A percentile compares a stretch with the other conserved stretches of the same genome.
phyloP scores from a whole-genome alignment of 2,797 vertebrate genomes.

The Melanotaenia nigrans region DNA sequence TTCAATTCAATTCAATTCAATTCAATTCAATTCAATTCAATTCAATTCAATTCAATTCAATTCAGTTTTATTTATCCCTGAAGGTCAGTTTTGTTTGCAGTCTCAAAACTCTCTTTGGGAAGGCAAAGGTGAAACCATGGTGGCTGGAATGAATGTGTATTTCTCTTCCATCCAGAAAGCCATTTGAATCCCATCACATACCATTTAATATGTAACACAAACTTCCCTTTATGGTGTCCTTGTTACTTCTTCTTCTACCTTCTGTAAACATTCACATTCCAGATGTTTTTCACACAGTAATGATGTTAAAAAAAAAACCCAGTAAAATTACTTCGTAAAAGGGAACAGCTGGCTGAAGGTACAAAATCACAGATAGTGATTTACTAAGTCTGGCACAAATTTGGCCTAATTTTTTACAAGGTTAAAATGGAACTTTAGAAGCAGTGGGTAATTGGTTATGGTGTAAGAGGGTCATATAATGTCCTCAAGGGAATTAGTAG shows the following conservation, averaged over 20 bases:
- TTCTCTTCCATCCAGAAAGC: background rate
- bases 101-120: background rate
- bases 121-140: background rate
- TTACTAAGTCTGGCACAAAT: conserved; percentile 33
- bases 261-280: background rate
- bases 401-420: conserved; percentile 54
- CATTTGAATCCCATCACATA: background rate
- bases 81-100: no score
- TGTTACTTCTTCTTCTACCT: background rate
- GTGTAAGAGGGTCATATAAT: conserved; percentile 40
- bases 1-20: no score
- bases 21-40: no score
- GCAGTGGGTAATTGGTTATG: conserved; percentile 44
- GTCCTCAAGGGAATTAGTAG: conserved; percentile 37
- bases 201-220: no score
- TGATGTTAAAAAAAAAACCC: background rate
- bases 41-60: no score
- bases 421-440: conserved; percentile 54
- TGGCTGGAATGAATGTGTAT: background rate
- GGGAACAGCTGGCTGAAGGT: background rate
- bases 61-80: no score
- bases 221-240: no score
- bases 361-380: conserved; percentile 16
- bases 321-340: background rate
- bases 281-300: background rate